A percentile compares a stretch with the other conserved stretches of the same genome.
Conservation (phyloP, 2,113 vertebrate genomes). For the Setophaga kirtlandii region DNA sequence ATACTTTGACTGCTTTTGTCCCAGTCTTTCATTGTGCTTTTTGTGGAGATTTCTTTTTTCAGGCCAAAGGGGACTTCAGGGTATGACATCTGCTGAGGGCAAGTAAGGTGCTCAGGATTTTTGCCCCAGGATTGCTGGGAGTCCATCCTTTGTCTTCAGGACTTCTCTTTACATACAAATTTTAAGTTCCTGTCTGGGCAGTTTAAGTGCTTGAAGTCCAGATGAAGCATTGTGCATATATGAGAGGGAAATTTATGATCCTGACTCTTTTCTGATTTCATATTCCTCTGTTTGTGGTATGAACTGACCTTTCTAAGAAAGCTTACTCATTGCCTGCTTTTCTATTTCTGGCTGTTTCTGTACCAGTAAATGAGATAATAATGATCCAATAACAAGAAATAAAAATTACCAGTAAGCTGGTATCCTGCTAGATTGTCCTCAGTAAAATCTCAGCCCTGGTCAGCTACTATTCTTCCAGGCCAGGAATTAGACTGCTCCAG, state of each 20-base stretch:
- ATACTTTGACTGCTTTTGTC: too few species aligned
- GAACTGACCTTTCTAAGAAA: not conserved
- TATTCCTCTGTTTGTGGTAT: not conserved
- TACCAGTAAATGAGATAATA: constrained; percentile 1
- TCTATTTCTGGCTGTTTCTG: not conserved
- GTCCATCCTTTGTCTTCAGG: not conserved
- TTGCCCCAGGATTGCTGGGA: not conserved
- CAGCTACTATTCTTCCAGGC: not conserved
- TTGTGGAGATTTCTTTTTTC: not conserved
- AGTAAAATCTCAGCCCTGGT: not conserved
- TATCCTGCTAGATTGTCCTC: not conserved
- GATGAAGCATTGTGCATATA: not conserved
- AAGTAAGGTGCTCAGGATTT: not conserved
- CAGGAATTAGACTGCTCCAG: not conserved
- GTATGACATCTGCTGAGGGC: not conserved
- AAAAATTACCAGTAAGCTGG: not conserved
- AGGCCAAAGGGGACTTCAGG: not conserved
- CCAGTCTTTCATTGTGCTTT: not conserved
- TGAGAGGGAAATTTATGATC: not conserved
- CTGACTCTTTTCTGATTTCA: not conserved
- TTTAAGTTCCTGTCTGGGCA: not conserved
- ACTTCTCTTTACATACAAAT: not conserved
- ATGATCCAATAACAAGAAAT: not conserved
- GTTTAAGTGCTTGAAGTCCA: not conserved
- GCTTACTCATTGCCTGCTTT: not conserved